phyloP scores from a whole-genome alignment of 2,113 vertebrate genomes.

The Gallinago undulata region DNA sequence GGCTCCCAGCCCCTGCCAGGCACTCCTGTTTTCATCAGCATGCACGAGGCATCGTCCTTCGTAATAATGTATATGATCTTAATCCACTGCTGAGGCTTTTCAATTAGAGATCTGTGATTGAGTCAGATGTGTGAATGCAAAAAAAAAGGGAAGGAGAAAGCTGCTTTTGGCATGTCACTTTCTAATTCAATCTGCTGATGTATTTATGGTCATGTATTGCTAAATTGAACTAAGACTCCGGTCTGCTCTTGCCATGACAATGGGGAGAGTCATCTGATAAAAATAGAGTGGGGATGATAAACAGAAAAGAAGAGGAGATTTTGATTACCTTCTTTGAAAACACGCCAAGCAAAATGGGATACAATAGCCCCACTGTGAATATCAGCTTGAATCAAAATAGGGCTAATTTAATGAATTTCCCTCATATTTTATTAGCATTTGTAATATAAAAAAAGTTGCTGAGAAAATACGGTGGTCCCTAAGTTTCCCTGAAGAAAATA shows the following conservation, averaged over 20 bases:
- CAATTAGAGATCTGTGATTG: conserved; percentile 36
- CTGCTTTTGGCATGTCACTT: not conserved
- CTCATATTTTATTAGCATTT: not conserved
- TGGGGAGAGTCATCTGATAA: conserved; percentile 41
- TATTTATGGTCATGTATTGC: conserved; percentile 48
- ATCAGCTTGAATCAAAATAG: not conserved
- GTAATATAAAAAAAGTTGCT: not conserved
- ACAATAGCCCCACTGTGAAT: not conserved
- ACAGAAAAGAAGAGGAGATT: not conserved
- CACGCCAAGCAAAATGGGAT: not conserved
- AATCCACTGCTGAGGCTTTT: conserved; percentile 25
- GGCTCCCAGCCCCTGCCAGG: not conserved
- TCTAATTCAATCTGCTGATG: conserved; percentile 39
- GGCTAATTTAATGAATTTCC: not conserved
- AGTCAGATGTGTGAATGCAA: conserved; percentile 24
- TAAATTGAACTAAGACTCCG: conserved; percentile 11
- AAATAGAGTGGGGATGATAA: conserved; percentile 45
- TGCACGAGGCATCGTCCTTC: not conserved
- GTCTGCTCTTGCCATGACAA: conserved; percentile 51
- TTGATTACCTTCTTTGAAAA: not conserved
- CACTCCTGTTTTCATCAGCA: not conserved
- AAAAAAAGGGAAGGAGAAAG: not conserved
- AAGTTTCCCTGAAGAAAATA: not conserved
- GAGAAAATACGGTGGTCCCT: not conserved
- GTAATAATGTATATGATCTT: not conserved